phyloP scores from a whole-genome alignment of 92 coral and sea anemone genomes.

The Epizoanthus ramosus region DNA sequence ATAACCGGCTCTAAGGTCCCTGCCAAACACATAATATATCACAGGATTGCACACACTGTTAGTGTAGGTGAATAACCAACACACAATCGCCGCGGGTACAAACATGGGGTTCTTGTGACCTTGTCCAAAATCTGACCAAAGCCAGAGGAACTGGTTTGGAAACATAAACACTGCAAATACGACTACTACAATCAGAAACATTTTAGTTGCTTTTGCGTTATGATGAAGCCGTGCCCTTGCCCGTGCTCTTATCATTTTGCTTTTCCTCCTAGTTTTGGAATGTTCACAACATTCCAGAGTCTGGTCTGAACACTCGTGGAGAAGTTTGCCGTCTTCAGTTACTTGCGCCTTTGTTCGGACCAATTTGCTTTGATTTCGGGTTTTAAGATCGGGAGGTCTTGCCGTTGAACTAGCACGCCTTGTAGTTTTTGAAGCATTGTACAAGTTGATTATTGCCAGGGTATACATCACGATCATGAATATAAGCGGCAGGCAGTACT shows the following conservation, averaged over 20 bases:
- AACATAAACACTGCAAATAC: constrained; percentile 46
- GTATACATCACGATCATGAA: constrained; percentile 71
- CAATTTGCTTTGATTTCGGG: not conserved
- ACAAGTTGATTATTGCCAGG: constrained; percentile 50
- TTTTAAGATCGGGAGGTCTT: not conserved
- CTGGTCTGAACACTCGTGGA: not conserved
- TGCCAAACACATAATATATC: constrained; percentile 36
- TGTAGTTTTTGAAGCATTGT: not conserved
- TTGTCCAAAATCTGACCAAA: constrained; percentile 28
- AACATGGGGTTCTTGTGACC: constrained; percentile 13
- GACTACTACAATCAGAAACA: constrained; percentile 44
- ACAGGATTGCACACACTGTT: constrained; percentile 46
- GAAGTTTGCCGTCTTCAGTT: not conserved
- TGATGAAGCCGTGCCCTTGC: constrained; percentile 16
- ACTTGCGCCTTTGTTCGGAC: too few species aligned
- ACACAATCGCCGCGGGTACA: constrained; percentile 24
- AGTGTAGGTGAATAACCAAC: constrained; percentile 35
- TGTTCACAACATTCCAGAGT: not conserved
- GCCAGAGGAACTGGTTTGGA: constrained; percentile 49
- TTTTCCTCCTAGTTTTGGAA: not conserved
- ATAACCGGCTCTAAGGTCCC: constrained; percentile 32
- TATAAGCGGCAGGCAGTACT: constrained; percentile 66
- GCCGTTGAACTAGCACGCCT: not conserved
- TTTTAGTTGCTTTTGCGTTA: constrained; percentile 46
- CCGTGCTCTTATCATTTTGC: not conserved